Evolutionary conservation across 2,888 invertebrate species (phyloP).

Genomic region (Sabatieria punctata): DNA sequence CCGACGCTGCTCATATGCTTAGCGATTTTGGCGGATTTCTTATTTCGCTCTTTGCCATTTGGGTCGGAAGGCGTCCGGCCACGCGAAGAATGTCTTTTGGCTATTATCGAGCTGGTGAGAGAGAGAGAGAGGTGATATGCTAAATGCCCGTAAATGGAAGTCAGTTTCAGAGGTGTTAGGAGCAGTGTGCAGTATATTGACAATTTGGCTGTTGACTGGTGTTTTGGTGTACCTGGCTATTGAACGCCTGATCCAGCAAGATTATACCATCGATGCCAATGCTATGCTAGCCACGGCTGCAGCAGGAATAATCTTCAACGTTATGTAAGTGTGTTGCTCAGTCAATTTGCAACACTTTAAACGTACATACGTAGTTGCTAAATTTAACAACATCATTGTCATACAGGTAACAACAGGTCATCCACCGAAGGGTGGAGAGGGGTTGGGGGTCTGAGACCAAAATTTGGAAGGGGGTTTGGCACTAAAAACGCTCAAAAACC

Average conservation of each 20-base stretch:
- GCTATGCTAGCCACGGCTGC: slow-evolving; percentile 72
- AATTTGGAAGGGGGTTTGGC: too few relatives aligned
- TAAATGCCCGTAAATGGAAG: too few relatives aligned
- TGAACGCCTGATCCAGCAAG: slow-evolving; percentile 56
- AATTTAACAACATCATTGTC: too few relatives aligned
- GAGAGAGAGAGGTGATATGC: too few relatives aligned
- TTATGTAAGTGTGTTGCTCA: slow-evolving; percentile 70
- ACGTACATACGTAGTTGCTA: too few relatives aligned
- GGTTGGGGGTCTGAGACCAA: too few relatives aligned
- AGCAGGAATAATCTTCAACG: slow-evolving; percentile 74
- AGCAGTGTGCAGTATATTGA: slow-evolving; percentile 77
- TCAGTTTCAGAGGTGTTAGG: slow-evolving; percentile 63
- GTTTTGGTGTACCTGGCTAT: slow-evolving; percentile 80
- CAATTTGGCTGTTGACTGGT: slow-evolving; percentile 95
- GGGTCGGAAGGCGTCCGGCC: slow-evolving; percentile 62
- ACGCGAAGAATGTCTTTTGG: slow-evolving; percentile 70
- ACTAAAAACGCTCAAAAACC: too few relatives aligned
- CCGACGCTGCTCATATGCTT: slow-evolving; percentile 89
- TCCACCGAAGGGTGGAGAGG: too few relatives aligned
- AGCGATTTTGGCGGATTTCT: slow-evolving; percentile 95
- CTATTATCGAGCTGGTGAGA: slow-evolving; percentile 82
- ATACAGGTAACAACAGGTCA: too few relatives aligned
- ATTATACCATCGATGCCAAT: slow-evolving; percentile 66
- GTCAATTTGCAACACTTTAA: too few relatives aligned
- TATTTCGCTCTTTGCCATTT: slow-evolving; percentile 81